A percentile compares a stretch with the other conserved stretches of the same genome.
phyloP scores from a whole-genome alignment of 2,113 vertebrate genomes.

The Rhinogobius similis region DNA sequence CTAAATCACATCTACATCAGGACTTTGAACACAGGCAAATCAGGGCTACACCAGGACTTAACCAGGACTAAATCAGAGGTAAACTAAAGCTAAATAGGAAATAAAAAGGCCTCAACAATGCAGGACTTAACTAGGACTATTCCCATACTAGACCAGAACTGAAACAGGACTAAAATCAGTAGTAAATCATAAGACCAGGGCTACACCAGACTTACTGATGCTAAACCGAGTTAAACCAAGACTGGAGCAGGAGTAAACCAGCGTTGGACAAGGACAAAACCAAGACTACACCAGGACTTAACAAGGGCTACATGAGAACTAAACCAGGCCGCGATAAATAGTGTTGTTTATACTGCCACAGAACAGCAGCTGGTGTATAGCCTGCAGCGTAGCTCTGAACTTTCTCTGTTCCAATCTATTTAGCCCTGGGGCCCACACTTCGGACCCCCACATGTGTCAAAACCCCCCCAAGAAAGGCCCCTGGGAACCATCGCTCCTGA shows the following conservation, averaged over 20 bases:
- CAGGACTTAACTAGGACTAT: neutral
- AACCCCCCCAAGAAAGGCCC: neutral
- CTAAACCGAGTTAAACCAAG: neutral
- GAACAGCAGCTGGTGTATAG: neutral
- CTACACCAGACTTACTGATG: neutral
- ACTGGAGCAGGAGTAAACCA: neutral
- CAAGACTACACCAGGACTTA: neutral
- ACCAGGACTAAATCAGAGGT: neutral
- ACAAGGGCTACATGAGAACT: neutral
- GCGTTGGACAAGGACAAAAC: neutral
- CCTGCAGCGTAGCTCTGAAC: neutral
- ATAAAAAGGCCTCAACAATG: neutral
- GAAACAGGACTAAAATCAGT: neutral
- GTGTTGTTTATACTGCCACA: neutral
- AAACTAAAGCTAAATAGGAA: neutral
- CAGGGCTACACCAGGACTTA: neutral
- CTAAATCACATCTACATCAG: neutral
- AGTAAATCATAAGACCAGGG: neutral
- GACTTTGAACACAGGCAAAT: too few species aligned
- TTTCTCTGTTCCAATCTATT: neutral
- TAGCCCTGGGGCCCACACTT: conserved; percentile 1
- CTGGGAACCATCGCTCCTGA: neutral
- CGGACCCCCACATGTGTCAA: neutral
- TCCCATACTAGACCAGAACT: neutral
- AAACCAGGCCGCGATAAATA: neutral